A percentile compares a stretch with the other conserved stretches of the same genome.
Evolutionary conservation across 2,113 vertebrate genomes (phyloP).

Genomic region (Atrichornis clamosus): DNA sequence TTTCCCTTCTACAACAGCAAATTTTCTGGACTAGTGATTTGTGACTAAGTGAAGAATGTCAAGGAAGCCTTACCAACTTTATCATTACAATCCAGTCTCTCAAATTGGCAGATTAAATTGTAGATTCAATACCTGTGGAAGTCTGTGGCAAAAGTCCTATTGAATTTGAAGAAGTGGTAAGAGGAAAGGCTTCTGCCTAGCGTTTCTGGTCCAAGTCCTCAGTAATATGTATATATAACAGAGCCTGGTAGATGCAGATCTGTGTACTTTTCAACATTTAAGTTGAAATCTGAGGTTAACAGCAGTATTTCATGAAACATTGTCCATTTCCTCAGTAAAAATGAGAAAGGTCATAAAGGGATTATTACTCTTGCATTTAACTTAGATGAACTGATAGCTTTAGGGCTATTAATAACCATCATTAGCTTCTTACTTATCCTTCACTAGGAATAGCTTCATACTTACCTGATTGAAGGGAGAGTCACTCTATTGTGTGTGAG

Average conservation of each 20-base stretch:
- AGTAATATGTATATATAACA: not conserved
- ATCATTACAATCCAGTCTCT: not conserved
- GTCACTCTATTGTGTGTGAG: not conserved
- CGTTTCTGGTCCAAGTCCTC: not conserved
- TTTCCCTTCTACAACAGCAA: not conserved
- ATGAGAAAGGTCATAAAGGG: not conserved
- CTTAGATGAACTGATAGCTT: slow-evolving; percentile 41
- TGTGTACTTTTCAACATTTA: not conserved
- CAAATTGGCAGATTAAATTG: not conserved
- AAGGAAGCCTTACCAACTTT: not conserved
- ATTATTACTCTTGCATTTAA: slow-evolving; percentile 44
- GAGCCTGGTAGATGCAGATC: not conserved
- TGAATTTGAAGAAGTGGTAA: not conserved
- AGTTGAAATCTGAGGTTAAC: not conserved
- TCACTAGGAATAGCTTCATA: slow-evolving; percentile 22
- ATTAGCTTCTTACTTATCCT: slow-evolving; percentile 45
- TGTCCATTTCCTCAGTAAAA: not conserved
- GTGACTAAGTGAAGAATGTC: not conserved
- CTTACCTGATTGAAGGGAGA: not conserved
- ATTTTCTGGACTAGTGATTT: not conserved
- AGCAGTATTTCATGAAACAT: not conserved
- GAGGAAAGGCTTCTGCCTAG: not conserved
- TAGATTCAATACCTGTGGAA: not conserved
- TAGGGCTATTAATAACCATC: slow-evolving; percentile 52
- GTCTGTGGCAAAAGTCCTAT: not conserved